Evolutionary conservation across 2,113 vertebrate species (phyloP), one percentile per base, ranked within the genome.

Genomic region (Colius striatus): DNA sequence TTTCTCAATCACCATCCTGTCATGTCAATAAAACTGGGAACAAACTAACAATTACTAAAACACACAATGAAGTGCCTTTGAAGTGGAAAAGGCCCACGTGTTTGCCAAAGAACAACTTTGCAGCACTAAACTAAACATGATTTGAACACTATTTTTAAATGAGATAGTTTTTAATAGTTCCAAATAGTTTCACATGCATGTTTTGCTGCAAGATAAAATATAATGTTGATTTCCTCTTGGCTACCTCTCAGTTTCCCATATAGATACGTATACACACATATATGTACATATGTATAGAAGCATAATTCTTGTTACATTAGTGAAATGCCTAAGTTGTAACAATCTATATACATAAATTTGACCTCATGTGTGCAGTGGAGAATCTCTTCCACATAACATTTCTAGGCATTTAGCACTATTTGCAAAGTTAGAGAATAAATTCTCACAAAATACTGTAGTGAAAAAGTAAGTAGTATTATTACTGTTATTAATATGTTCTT

Each of bases 151-250:
- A 32, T 67, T 89, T 87, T 48, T 82, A 74, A 67, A 66, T 10
- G 1, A 86, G 54, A 30, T 65, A 0, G 2, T 53, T 79, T 11
- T 1, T 84, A 58, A 30, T 65, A 0, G 2, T 53, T 79, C 34
- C 4, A 2, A 61, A 75, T 34, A 30, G 45, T 84, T 53, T 87
- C 57, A 30, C 57, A 21, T 20, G 14, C 9, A 5, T 50, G 19
- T n/a, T 90, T 89, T 74, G n/a, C 43, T 87, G 45, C 15, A 57
- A 53, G 66, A 75, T 18, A 38, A 84, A 84, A 72, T 58, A 22
- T 63, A 65, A 23, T 50, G 21, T 11, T 85, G 48, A 72, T 79
- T 87, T 67, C 48, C 48, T 81, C 63, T 74, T 50, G 77, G 47
- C 29, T 67, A 25, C 21, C 22, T 87, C 34, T 85, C 61, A 54